Evolutionary conservation across 53 echinoderm and acorn worm genomes (phyloP), one percentile per base, ranked within the genome.

Genomic region (Crossaster papposus): DNA sequence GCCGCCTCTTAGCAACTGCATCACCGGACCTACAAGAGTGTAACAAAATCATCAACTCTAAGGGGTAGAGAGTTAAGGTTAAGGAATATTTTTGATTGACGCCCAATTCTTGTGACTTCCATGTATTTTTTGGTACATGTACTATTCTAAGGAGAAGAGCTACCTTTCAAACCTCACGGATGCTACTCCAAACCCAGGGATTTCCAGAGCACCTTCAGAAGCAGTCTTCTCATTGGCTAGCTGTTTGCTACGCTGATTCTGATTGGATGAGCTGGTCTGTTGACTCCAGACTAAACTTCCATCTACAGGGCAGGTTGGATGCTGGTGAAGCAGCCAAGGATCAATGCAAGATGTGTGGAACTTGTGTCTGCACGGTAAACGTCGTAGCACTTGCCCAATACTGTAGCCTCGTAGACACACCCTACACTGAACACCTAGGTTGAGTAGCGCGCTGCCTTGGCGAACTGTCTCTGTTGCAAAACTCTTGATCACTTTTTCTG

Each of bases 281-380:
- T 22, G 54, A 54, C 92, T 96, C 93, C 95, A 95, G 28, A 97
- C 95, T 6, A 93, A 85, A 8, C 94, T 94, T 2, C 98, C 98
- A 77, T 97, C 98, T 15, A 97, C 91, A 11, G 98, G 98, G 71
- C 98, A 97, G 4, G 98, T 97, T 63, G 95, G 94, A 77, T 96
- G 95, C 65, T 97, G 92, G 54, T 97, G 98, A 0, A 96, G 88
- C 14, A 97, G 91, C 98, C 98, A 97, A 54, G 92, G 95, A 74
- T 96, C 95, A 50, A 97, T 97, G 87, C 98, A 97, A 2, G 77
- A 80, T 31, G 88, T 89, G 82, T 97, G 98, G 81, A 96, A 97
- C 98, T 97, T 95, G 72, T 97, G 97, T 44, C 85, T 94, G 86
- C 97, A 97, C 14, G 97, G 95, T 28, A 97, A 70, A 29, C 89